Conservation (phyloP, 2,888 invertebrate genomes). For the Spatulosminthurus flaviceps region DNA sequence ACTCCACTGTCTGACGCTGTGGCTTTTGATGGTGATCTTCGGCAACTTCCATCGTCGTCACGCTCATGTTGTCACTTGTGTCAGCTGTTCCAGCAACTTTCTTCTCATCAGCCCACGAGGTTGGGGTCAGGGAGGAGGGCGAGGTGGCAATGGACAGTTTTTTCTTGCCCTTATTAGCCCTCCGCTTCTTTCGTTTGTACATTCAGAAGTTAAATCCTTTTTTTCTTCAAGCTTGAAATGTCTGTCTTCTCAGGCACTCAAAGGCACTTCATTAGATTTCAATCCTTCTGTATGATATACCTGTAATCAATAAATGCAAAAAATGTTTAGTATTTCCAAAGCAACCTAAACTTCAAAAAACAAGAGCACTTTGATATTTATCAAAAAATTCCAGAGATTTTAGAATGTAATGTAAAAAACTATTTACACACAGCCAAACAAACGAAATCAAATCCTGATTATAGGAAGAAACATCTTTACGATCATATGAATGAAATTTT, state of each 20-base stretch:
- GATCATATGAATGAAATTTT: too few relatives aligned
- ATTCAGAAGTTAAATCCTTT: slow-evolving; percentile 46
- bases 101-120: slow-evolving; percentile 20
- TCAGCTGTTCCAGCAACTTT: slow-evolving; percentile 17
- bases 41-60: slow-evolving; percentile 52
- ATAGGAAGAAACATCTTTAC: too few relatives aligned
- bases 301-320: background rate
- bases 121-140: slow-evolving; percentile 6
- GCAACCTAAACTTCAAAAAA: too few relatives aligned
- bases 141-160: slow-evolving; percentile 42
- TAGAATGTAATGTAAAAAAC: too few relatives aligned
- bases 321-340: background rate
- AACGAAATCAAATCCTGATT: too few relatives aligned
- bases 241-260: slow-evolving; percentile 39
- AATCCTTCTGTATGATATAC: background rate
- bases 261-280: slow-evolving; percentile 37
- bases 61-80: slow-evolving; percentile 48
- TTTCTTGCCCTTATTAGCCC: slow-evolving; percentile 52
- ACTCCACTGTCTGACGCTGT: slow-evolving; percentile 30
- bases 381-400: too few relatives aligned
- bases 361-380: too few relatives aligned
- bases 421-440: too few relatives aligned
- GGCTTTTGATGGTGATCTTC: slow-evolving; percentile 33
- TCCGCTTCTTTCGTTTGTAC: slow-evolving; percentile 53
- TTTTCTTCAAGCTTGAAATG: slow-evolving; percentile 24